Base-by-base conservation (phyloP, 2,113 vertebrate species). In the Lycaon pictus region DNA sequence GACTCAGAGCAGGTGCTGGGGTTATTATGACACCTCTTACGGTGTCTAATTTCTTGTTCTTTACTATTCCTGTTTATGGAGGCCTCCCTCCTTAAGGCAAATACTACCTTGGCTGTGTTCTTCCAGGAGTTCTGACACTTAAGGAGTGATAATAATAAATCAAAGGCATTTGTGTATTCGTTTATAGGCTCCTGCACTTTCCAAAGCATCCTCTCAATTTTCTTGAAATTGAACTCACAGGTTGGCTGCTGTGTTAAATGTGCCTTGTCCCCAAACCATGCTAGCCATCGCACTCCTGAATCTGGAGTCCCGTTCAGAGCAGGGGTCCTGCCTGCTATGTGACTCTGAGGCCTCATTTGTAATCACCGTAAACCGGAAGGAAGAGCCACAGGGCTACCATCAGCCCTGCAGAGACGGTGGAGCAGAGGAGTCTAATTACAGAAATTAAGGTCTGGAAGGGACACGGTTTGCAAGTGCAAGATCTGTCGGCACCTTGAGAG, bases 291-390 rank as follows among this genome's bases (percentile, higher is more conserved):
- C 96, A 63, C 94, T 98, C 94, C 90, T 35, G 60, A 29, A 22
- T 74, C 94, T 67, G 7, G 63, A 83, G 77, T 96, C 97, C 72
- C 76, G 67, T 89, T 88, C 89, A 56, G 96, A 85, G 92, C 87
- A 7, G 11, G 53, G 32, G 65, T 93, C 43, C 90, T 7, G n/a
- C 72, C 72, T 65, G 35, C 43, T 48, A 48, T 88, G 88, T 56
- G 96, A 90, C 93, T 95, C 88, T 0, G 23, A 92, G 95, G 96
- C 35, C 92, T 53, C 37, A 10, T 97, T 90, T 60, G 80, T 76
- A 96, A 97, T 98, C 96, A 97, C 83, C 96, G 92, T 96, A 96
- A 96, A 92, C 83, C 0, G 4, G 92, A 95, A 96, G 90, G 69
- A 96, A 96, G 80, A 92, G 93, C 88, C 95, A 83, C 81, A 63